phyloP scores from a whole-genome alignment of 2,888 invertebrate species.

The Adineta ricciae region DNA sequence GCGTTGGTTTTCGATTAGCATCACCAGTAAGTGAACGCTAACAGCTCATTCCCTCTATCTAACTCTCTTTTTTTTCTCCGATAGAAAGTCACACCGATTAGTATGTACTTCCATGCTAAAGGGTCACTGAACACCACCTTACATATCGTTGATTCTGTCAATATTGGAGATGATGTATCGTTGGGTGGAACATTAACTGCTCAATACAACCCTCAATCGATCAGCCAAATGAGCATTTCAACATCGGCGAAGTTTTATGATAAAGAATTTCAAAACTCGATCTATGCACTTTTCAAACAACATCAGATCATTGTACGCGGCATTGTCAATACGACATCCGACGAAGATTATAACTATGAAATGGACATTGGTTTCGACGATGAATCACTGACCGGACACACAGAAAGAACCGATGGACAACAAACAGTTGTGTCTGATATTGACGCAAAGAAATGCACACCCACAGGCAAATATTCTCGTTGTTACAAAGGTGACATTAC shows the following conservation, averaged over 20 bases:
- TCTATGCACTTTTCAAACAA: background rate
- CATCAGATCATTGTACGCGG: background rate
- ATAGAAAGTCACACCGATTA: background rate
- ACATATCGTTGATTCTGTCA: background rate
- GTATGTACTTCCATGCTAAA: background rate
- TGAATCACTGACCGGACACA: background rate
- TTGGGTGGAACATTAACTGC: background rate
- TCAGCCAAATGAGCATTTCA: background rate
- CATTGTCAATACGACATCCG: background rate
- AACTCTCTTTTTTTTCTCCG: background rate
- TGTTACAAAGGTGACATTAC: conserved; percentile 8
- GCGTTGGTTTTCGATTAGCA: background rate
- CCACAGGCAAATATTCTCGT: background rate
- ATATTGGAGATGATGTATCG: background rate
- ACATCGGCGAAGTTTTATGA: background rate
- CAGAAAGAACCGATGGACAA: background rate
- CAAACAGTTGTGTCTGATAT: background rate
- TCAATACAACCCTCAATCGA: background rate
- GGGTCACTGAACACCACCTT: background rate
- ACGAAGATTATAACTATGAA: background rate
- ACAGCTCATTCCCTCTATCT: background rate
- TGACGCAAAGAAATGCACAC: background rate
- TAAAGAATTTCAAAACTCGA: background rate
- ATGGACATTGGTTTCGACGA: background rate
- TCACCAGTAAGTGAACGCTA: background rate